Percentiles rank a stretch among this genome's conserved stretches.
Conservation (phyloP, 1,140 invertebrate species). For the Eumaeus atala region DNA sequence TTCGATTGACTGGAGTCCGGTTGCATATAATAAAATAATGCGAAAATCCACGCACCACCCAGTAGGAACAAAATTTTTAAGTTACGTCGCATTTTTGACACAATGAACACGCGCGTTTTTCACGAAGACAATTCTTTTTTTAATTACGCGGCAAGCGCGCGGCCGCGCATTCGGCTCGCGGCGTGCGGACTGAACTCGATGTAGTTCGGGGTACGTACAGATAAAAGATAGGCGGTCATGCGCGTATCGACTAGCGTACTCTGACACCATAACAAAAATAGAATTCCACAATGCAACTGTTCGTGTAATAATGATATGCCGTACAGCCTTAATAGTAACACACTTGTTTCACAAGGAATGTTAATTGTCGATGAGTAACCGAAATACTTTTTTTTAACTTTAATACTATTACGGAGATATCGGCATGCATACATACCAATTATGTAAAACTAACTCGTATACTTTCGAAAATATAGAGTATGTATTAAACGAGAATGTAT, state of each 20-base stretch:
- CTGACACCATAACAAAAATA: constrained; percentile 39
- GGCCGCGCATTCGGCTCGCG: constrained; percentile 53
- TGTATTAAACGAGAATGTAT: too few relatives aligned
- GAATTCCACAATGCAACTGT: constrained; percentile 20
- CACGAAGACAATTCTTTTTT: constrained; percentile 4
- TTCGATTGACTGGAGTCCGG: constrained; percentile 48
- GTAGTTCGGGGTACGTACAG: constrained; percentile 24
- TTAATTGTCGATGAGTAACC: not conserved
- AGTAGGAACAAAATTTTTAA: constrained; percentile 58
- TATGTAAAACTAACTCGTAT: too few relatives aligned
- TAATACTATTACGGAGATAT: too few relatives aligned
- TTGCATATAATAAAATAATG: constrained; percentile 64
- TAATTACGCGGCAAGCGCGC: constrained; percentile 41
- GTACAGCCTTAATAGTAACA: not conserved
- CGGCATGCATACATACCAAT: too few relatives aligned
- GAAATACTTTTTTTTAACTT: not conserved
- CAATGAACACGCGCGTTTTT: constrained; percentile 31
- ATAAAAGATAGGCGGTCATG: constrained; percentile 45
- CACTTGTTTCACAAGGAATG: not conserved
- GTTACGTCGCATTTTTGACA: constrained; percentile 58
- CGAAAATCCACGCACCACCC: constrained; percentile 57
- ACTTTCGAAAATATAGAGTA: too few relatives aligned
- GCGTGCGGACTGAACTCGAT: constrained; percentile 45
- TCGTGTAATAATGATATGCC: not conserved
- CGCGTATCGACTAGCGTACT: constrained; percentile 46